Evolutionary conservation across 2,797 vertebrate genomes (phyloP), one percentile per base, ranked within the genome.

Genomic region (Furcifer pardalis): DNA sequence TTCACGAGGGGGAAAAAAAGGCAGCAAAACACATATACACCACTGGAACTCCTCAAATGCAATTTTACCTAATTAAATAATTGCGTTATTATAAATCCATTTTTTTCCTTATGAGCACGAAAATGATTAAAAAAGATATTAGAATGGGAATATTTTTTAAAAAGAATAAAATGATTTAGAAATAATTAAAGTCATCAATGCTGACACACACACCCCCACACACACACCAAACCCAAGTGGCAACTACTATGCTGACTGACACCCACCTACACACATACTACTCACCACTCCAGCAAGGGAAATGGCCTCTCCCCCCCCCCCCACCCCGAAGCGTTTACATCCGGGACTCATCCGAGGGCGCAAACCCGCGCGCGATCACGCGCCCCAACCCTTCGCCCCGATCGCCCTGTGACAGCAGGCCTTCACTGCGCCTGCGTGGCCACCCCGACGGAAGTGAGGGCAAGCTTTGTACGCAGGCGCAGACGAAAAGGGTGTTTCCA

Each of bases 361-460:
- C 59, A 32, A 60, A 65, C 5, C 35, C 46, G 21, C 42, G 49
- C 9, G 42, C 30, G 37, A 0, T 37, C 60, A n/a, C n/a, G n/a
- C n/a, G n/a, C n/a, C n/a, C n/a, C n/a, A n/a, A n/a, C n/a, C n/a
- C n/a, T n/a, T 59, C 37, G 46, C 74, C 56, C 77, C 40, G 4
- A 15, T 13, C 6, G 46, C 49, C 30, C 40, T 21, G 19, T 4
- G 40, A n/a, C 25, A 7, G 42, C 2, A 7, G n/a, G 9, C 25
- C 37, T 6, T 25, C 6, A 25, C 35, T 42, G 79, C 84, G 72
- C 79, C 52, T 86, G 84, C 79, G 65, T 30, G n/a, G 7, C 21
- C 27, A 13, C 10, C 7, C 10, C 44, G 1, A 10, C 1, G 32
- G 15, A 27, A 4, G 25, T 9, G 3, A 6, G 5, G 2, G 5